These are phyloP conservation scores for Danionella cerebrum DNA, from an alignment of 2,113 vertebrate genomes.

Conservation along the genomic window DNA sequence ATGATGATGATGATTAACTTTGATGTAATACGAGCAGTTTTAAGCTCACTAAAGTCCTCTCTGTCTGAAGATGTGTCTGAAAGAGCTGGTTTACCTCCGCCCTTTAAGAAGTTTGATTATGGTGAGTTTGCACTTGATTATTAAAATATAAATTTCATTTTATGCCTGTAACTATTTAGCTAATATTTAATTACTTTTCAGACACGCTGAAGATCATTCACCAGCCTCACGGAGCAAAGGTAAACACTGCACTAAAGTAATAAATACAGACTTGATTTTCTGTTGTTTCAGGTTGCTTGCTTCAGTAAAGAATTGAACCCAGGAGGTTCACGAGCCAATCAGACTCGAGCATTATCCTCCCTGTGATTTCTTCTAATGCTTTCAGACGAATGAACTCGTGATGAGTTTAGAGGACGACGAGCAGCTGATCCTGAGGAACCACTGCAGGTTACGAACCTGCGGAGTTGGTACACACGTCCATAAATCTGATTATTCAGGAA, in stretches of 20 bases:
- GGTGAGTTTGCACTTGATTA: conserved; percentile 54
- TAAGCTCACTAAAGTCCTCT: neutral
- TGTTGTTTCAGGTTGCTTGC: too few species aligned
- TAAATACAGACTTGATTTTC: too few species aligned
- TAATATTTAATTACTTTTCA: conserved; percentile 38
- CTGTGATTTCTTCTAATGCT: conserved; percentile 5
- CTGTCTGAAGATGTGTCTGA: conserved; percentile 64
- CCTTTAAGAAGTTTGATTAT: conserved; percentile 79
- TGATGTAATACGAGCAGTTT: neutral
- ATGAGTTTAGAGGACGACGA: conserved; percentile 86
- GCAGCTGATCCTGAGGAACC: conserved; percentile 69
- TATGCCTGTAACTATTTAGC: too few species aligned
- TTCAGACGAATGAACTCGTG: conserved; percentile 85
- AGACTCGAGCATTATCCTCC: too few species aligned
- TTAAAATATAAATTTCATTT: too few species aligned
- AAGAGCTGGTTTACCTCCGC: conserved; percentile 72
- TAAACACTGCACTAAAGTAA: conserved; percentile 32
- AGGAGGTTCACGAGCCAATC: too few species aligned
- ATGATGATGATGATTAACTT: too few species aligned
- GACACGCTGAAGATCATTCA: conserved; percentile 93
- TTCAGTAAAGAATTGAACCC: too few species aligned
- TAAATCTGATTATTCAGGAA: neutral
- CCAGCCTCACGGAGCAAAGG: conserved; percentile 89
- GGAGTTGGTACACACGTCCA: conserved; percentile 72
- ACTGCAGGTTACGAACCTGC: conserved; percentile 66